Conservation (phyloP, 2,797 vertebrate species). For the Anabacerthia variegaticeps region DNA sequence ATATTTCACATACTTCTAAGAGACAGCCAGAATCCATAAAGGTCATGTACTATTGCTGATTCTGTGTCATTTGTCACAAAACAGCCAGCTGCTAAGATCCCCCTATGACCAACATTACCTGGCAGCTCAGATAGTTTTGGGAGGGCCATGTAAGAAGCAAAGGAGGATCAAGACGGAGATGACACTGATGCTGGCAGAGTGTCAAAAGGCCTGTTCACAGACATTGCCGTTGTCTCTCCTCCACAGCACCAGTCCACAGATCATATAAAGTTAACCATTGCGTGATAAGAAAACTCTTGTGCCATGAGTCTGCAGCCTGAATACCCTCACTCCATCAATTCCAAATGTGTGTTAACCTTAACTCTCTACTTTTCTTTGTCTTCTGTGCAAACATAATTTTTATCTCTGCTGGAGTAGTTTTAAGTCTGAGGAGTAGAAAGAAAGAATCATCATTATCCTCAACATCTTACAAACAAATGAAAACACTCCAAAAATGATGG, state of each 20-base stretch:
- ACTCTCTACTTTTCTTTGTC: neutral
- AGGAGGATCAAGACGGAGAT: constrained; percentile 34
- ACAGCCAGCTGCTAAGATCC: constrained; percentile 59
- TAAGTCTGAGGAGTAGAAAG: neutral
- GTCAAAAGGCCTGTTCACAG: neutral
- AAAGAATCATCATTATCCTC: neutral
- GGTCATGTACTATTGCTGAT: constrained; percentile 64
- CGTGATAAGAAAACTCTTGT: neutral
- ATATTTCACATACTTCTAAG: constrained; percentile 61
- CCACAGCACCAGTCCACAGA: neutral
- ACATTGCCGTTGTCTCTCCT: neutral
- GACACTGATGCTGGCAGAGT: neutral
- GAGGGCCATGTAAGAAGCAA: constrained; percentile 24
- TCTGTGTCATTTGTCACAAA: constrained; percentile 69
- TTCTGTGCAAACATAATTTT: neutral
- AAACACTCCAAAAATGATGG: neutral
- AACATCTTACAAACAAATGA: neutral
- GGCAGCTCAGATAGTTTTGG: constrained; percentile 50
- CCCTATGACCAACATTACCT: constrained; percentile 63
- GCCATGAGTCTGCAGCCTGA: neutral
- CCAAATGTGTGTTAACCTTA: neutral
- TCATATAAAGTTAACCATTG: neutral
- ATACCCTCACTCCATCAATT: neutral
- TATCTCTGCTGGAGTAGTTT: neutral
- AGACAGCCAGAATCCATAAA: constrained; percentile 70